Evolutionary conservation across 2,797 vertebrate genomes (phyloP), one percentile per base, ranked within the genome.

Genomic region (Acrossocheilus wenchowensis): DNA sequence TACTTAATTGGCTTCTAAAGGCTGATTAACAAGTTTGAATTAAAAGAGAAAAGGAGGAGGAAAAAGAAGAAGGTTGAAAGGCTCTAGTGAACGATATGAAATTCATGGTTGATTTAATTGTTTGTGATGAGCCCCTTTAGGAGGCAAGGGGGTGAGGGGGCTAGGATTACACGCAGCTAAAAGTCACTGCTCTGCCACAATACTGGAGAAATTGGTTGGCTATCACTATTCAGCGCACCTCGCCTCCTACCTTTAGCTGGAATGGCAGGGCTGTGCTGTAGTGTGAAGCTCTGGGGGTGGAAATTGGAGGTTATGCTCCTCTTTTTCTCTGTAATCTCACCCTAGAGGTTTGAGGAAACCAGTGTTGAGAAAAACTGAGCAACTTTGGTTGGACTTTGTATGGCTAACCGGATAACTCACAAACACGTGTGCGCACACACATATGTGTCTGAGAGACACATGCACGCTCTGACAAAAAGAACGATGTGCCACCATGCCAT

Each of bases 301-400:
- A 92, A 88, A 93, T 90, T 90, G 93, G 91, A 94, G 94, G 94
- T 94, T 94, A 93, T 92, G 92, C 92, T 92, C 93, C 92, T 92
- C 92, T 91, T 94, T 91, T 92, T 64, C 75, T 78, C 86, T 45
- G 48, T 90, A 89, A 90, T 90, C 89, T 82, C 78, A 84, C 86
- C 89, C 88, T 86, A 68, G 86, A 89, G 89, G 88, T 69, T 86
- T 82, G 48, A 83, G 74, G 69, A 89, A 86, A 81, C 86, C 62
- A 85, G 41, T 60, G 86, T 54, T 64, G 64, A 87, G 87, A 83
- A 87, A 68, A 88, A 86, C 88, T 78, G 78, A 77, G 62, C 83
- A 74, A 82, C 69, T 84, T 89, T 83, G 71, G 19, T 84, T 69
- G 72, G 48, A 81, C 41, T 85, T 69, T 87, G 86, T 41, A 88